phyloP scores from a whole-genome alignment of 2,113 vertebrate species.

The Picathartes gymnocephalus region DNA sequence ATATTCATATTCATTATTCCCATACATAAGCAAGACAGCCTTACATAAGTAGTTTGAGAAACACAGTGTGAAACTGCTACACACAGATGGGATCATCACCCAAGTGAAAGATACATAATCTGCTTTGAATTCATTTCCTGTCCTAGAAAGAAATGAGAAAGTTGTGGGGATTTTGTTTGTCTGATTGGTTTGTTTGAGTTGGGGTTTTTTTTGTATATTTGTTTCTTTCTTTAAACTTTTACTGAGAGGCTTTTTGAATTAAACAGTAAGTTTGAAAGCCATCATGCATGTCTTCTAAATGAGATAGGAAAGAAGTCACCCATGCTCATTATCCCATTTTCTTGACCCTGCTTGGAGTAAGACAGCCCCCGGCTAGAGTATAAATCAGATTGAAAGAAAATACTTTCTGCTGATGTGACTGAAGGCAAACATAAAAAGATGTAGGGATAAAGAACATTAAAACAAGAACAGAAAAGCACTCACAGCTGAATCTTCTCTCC shows the following conservation, averaged over 20 bases:
- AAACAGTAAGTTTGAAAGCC: background rate
- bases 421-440: background rate
- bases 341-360: background rate
- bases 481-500: background rate
- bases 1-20: background rate
- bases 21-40: background rate
- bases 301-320: background rate
- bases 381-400: conserved; percentile 14
- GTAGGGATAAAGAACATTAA: background rate
- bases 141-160: background rate
- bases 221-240: background rate
- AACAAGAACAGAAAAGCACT: background rate
- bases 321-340: background rate
- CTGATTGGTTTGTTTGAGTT: background rate
- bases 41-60: background rate
- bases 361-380: background rate
- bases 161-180: background rate
- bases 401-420: background rate
- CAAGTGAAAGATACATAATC: background rate
- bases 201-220: background rate
- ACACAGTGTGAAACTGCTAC: no score
- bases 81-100: background rate
- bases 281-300: background rate
- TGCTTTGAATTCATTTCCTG: background rate
- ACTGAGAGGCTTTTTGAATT: background rate